Evolutionary conservation across 2,888 invertebrate species (phyloP).

Genomic region (Drosophila melanosoma): DNA sequence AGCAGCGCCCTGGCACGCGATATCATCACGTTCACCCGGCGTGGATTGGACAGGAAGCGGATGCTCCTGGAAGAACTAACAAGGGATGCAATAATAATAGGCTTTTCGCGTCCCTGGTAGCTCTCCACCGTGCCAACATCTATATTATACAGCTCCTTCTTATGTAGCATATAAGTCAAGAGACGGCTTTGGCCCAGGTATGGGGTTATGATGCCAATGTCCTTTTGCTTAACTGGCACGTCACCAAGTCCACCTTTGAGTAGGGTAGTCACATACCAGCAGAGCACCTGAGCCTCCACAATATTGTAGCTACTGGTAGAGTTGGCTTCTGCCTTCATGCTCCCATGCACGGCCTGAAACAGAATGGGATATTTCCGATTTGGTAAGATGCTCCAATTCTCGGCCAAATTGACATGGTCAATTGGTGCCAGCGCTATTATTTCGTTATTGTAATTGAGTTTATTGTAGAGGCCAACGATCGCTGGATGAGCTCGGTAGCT

Average conservation of each 20-base stretch:
- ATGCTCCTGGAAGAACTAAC: constrained; percentile 86
- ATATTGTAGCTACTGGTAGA: constrained; percentile 87
- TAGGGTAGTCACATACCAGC: constrained; percentile 87
- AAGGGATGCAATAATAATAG: constrained; percentile 92
- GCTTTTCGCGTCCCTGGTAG: constrained; percentile 94
- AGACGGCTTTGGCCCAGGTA: constrained; percentile 84
- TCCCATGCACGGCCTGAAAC: constrained; percentile 87
- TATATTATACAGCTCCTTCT: constrained; percentile 81
- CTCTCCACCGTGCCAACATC: constrained; percentile 93
- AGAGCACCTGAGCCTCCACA: constrained; percentile 86
- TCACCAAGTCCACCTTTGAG: constrained; percentile 84
- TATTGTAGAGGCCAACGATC: constrained; percentile 89
- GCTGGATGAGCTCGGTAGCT: constrained; percentile 91
- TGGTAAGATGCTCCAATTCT: constrained; percentile 84
- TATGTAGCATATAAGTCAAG: constrained; percentile 63
- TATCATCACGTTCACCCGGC: constrained; percentile 88
- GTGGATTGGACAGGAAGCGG: constrained; percentile 76
- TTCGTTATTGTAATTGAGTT: constrained; percentile 90
- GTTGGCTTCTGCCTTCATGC: constrained; percentile 23
- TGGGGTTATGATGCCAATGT: constrained; percentile 88
- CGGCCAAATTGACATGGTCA: constrained; percentile 50
- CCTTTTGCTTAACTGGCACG: constrained; percentile 80
- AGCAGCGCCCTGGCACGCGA: constrained; percentile 87
- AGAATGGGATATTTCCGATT: constrained; percentile 86
- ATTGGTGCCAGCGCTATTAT: constrained; percentile 85